Percentiles rank a stretch among this genome's conserved stretches.
Evolutionary conservation across 2,113 vertebrate genomes (phyloP).

Genomic region (Varanus salvator): DNA sequence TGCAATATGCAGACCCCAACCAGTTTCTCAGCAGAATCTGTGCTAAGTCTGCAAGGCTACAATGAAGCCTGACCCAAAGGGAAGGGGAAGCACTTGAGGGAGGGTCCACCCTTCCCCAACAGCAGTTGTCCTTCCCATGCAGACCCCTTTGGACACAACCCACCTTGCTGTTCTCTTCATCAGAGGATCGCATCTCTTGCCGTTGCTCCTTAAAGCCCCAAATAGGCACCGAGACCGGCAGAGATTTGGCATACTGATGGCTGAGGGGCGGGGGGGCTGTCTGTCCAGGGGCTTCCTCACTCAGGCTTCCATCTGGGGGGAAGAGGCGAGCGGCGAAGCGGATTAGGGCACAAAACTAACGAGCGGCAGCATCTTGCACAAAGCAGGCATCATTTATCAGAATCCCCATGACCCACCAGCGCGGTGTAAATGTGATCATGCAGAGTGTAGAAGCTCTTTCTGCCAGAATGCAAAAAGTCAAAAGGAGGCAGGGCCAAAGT

Average conservation of each 20-base stretch:
- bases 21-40: background rate
- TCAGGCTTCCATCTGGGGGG: constrained; percentile 79
- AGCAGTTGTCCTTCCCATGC: background rate
- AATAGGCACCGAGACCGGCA: constrained; percentile 89
- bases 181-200: constrained; percentile 72
- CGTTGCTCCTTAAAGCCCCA: constrained; percentile 85
- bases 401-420: background rate
- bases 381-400: background rate
- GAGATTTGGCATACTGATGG: constrained; percentile 85
- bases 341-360: background rate
- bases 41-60: background rate
- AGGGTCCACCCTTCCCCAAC: background rate
- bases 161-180: constrained; percentile 84
- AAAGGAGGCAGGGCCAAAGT: too few species aligned
- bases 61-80: background rate
- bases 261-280: constrained; percentile 59
- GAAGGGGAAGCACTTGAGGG: background rate
- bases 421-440: background rate
- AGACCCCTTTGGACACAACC: constrained; percentile 19
- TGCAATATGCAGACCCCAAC: background rate
- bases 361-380: background rate
- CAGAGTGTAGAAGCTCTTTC: background rate
- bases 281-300: constrained; percentile 83
- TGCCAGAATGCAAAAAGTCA: too few species aligned
- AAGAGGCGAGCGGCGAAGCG: too few species aligned